Conservation (phyloP, 2,113 vertebrate genomes). For the Turnix velox region DNA sequence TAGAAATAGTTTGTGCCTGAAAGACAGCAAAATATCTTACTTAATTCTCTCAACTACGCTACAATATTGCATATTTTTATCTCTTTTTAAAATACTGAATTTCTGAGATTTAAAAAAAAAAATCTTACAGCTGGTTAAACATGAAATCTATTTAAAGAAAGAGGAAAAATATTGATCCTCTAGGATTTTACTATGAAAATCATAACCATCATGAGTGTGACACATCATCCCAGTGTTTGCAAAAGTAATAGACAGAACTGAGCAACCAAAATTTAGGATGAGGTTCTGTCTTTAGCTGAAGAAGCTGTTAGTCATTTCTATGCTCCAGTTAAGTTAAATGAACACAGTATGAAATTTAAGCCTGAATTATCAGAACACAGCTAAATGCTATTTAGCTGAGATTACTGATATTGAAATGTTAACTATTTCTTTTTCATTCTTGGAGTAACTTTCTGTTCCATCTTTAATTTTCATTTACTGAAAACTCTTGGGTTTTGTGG, state of each 20-base stretch:
- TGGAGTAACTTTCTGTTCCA: neutral
- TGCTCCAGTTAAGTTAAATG: neutral
- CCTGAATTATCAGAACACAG: neutral
- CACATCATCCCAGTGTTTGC: neutral
- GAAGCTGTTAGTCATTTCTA: neutral
- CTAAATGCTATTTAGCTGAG: neutral
- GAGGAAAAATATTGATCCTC: neutral
- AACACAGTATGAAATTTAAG: neutral
- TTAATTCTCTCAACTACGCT: neutral
- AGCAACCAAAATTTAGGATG: neutral
- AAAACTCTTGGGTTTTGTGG: neutral
- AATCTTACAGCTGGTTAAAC: neutral
- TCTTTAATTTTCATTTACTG: neutral
- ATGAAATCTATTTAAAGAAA: neutral
- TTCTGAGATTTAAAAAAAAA: neutral
- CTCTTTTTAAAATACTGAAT: neutral
- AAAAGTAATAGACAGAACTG: neutral
- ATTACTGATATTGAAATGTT: neutral
- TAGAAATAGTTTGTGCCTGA: neutral
- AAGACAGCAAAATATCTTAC: neutral
- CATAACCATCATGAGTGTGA: neutral
- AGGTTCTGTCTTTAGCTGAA: neutral
- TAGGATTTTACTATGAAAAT: neutral
- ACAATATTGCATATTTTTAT: neutral
- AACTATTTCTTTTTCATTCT: neutral